These are phyloP conservation scores for Salminus brasiliensis DNA, from an alignment of 2,113 vertebrate genomes.

Conservation along the genomic window DNA sequence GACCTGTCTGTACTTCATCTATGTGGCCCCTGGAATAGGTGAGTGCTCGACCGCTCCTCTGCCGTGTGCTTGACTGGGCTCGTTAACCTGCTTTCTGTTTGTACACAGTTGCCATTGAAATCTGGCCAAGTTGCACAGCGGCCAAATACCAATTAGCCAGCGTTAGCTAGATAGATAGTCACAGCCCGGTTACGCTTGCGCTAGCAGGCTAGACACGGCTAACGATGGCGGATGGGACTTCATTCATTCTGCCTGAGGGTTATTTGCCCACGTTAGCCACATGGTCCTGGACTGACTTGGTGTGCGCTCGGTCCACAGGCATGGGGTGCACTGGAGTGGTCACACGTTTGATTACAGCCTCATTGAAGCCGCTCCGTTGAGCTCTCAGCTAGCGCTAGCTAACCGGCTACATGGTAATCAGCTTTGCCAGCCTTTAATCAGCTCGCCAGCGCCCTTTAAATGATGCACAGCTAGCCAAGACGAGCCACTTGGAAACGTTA, in stretches of 20 bases:
- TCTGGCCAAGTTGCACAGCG: neutral
- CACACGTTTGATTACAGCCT: too few relatives aligned
- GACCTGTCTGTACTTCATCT: slow-evolving; percentile 95
- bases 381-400: neutral
- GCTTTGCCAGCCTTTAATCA: neutral
- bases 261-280: neutral
- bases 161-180: too few relatives aligned
- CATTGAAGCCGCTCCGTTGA: too few relatives aligned
- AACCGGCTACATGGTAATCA: neutral
- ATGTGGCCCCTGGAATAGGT: slow-evolving; percentile 95
- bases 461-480: neutral
- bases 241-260: neutral
- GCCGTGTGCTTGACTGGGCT: too few relatives aligned
- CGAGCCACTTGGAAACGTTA: neutral
- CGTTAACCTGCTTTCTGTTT: too few relatives aligned
- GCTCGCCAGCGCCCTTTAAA: neutral
- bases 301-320: too few relatives aligned
- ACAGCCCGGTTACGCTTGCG: neutral
- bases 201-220: slow-evolving; percentile 34
- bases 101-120: neutral
- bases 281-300: too few relatives aligned
- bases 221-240: slow-evolving; percentile 29
- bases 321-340: too few relatives aligned
- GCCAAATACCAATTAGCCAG: slow-evolving; percentile 4
- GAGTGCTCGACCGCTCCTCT: slow-evolving; percentile 57